Base-by-base conservation (phyloP, 2,888 invertebrate species). In the Parelbella ahira region DNA sequence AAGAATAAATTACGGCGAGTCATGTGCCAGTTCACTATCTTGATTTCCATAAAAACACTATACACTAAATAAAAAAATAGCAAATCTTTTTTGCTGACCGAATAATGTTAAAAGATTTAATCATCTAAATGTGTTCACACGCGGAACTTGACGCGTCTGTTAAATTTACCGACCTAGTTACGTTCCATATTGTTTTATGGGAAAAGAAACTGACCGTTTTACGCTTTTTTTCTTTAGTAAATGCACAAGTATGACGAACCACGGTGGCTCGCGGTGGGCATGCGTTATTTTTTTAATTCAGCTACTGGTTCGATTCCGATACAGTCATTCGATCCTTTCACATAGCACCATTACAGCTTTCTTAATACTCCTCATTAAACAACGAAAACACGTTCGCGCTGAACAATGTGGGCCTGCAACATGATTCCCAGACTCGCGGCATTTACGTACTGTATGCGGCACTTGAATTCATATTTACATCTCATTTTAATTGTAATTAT, bases 241-340 rank as follows among this genome's bases (percentile, higher is more conserved):
- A n/a, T n/a, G 24, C 21, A n/a, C 11, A 61, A 69, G 75, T 83
- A 69, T 69, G 71, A 72, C 84, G 75, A 86, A 86, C 80, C 48
- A 75, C 63, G 45, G 50, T 47, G 52, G 59, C 50, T 56, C 47
- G 56, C 59, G 52, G 53, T 39, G 59, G 65, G 76, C 83, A 81
- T 84, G 83, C 78, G 56, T 61, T 54, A 59, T 67, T 68, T 70
- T 84, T 80, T 67, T 68, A 74, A 82, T 84, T 73, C 81, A 73
- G 76, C 74, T 64, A 77, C 69, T 66, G 48, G 18, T 46, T 46
- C 37, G n/a, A n/a, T n/a, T n/a, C n/a, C 42, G 33, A 36, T 38
- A 42, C 43, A 36, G 34, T 29, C 42, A 37, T 50, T 54, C 50
- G 58, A 45, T 43, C 52, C 50, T 51, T 58, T 59, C 65, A 59